Evolutionary conservation across 2,113 vertebrate species (phyloP).

Genomic region (Gymnogyps californianus): DNA sequence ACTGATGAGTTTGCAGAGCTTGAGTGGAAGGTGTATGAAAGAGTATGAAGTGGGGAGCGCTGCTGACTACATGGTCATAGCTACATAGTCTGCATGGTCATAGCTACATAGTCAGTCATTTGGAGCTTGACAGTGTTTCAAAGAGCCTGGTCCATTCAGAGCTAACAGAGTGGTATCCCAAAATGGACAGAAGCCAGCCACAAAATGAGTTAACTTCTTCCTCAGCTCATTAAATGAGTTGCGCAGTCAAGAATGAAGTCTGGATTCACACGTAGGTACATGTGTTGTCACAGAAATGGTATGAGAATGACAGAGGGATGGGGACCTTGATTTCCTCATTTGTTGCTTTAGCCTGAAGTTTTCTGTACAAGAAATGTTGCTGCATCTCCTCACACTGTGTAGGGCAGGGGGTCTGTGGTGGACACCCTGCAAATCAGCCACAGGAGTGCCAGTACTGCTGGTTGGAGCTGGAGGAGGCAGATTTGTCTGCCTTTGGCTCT

Average conservation of each 20-base stretch:
- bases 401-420: not conserved
- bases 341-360: not conserved
- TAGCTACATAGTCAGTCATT: not conserved
- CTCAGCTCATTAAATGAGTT: not conserved
- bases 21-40: not conserved
- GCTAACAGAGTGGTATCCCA: not conserved
- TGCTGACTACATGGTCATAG: not conserved
- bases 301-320: not conserved
- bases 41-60: not conserved
- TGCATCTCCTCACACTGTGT: not conserved
- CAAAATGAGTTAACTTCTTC: not conserved
- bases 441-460: not conserved
- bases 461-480: not conserved
- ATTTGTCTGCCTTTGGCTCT: not conserved
- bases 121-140: not conserved
- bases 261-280: accelerated
- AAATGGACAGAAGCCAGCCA: not conserved
- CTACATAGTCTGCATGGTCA: not conserved
- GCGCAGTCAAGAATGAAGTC: not conserved
- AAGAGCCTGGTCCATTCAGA: not conserved
- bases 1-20: not conserved
- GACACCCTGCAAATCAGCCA: not conserved
- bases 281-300: not conserved
- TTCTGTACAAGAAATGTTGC: not conserved
- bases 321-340: not conserved